phyloP scores from a whole-genome alignment of 2,888 invertebrate genomes.

The Platycheirus albimanus region DNA sequence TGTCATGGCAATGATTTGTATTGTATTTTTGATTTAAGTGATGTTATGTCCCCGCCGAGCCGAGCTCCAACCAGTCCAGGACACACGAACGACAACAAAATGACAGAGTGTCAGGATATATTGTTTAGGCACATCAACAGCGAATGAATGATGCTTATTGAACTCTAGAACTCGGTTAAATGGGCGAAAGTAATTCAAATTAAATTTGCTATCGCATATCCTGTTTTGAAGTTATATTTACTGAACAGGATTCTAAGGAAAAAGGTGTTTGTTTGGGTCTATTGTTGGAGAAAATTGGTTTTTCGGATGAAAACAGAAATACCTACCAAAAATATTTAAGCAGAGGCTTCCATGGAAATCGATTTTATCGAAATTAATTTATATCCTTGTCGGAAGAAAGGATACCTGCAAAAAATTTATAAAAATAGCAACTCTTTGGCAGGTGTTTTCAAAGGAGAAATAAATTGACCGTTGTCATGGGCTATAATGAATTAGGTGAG shows the following conservation, averaged over 20 bases:
- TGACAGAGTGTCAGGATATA: not conserved
- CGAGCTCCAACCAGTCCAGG: not conserved
- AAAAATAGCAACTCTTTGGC: not conserved
- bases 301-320: slow-evolving; percentile 17
- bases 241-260: not conserved
- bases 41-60: too few species aligned
- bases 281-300: slow-evolving; percentile 22
- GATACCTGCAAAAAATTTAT: not conserved
- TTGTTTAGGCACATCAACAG: not conserved
- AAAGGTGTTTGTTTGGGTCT: slow-evolving; percentile 3
- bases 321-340: not conserved
- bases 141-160: slow-evolving; percentile 11
- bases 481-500: too few species aligned
- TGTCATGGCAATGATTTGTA: slow-evolving; percentile 18
- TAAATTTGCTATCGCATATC: not conserved
- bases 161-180: not conserved
- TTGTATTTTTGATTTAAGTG: slow-evolving; percentile 4
- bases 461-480: too few species aligned
- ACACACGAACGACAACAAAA: not conserved
- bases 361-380: not conserved
- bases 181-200: slow-evolving; percentile 30
- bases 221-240: not conserved
- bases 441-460: too few species aligned
- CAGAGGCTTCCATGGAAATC: not conserved
- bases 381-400: not conserved